Base-by-base conservation (phyloP, 2,113 vertebrate genomes). In the Boulengeromyrus knoepffleri region DNA sequence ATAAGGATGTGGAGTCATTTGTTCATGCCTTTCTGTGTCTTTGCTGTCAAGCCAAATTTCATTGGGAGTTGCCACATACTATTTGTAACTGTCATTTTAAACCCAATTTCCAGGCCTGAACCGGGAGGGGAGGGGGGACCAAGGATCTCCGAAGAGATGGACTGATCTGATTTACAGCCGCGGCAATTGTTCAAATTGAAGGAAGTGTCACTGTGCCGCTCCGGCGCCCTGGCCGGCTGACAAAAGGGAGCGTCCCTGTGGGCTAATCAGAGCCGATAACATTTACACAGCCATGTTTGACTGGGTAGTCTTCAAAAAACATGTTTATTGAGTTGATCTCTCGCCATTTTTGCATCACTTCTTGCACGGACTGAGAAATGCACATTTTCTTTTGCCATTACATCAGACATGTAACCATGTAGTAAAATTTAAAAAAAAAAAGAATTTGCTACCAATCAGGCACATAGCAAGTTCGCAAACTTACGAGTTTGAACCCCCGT, bases 61-160 rank as follows among this genome's bases (percentile, higher is more conserved):
- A 97, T 97, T 95, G 94, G 96, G 95, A 97, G 96, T 94, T 95
- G 95, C 96, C 97, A 96, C 95, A 95, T 95, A 94, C 97, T 94
- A 98, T 98, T 97, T 97, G 97, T 97, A 97, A 97, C 97, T 97
- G 97, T 97, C 97, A 97, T 96, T 97, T 70, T 97, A 97, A 97
- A 97, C 50, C 95, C 93, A 94, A 96, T 97, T 97, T 97, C 96
- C 92, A 94, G 96, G 97, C 95, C 96, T 95, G 95, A 96, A 96
- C 96, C 95, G 96, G 95, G 92, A 93, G 94, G 94, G 58, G 92
- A 93, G 96, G 95, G 92, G 92, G 94, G 94, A 52, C 91, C 94
- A 93, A 96, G 96, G 95, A 92, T 91, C 93, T 97, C 97, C 93
- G 94, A 97, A 97, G 96, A 93, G 95, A 96, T 92, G 88, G 94